Percentiles rank a stretch among this genome's conserved stretches.
phyloP scores from a whole-genome alignment of 2,113 vertebrate genomes.

The Synchiropus splendidus region DNA sequence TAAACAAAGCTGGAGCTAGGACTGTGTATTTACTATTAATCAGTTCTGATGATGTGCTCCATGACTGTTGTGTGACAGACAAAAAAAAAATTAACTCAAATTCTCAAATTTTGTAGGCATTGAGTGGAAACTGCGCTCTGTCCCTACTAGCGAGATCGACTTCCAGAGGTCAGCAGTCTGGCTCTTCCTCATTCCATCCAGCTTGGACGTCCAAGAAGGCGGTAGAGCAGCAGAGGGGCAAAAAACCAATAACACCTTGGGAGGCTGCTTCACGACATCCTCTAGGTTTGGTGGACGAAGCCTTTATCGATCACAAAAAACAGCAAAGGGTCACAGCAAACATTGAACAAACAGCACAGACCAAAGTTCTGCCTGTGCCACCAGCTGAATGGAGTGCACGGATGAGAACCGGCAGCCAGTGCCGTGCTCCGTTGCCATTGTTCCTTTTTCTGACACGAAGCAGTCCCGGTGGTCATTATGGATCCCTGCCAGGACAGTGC shows the following conservation, averaged over 20 bases:
- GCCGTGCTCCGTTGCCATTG: constrained; percentile 26
- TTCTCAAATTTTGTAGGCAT: constrained; percentile 54
- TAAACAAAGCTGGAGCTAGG: constrained; percentile 42
- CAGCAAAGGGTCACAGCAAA: constrained; percentile 77
- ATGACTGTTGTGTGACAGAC: too few species aligned
- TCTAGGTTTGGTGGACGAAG: constrained; percentile 84
- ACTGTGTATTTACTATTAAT: too few species aligned
- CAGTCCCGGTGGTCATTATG: constrained; percentile 44
- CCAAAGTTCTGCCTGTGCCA: constrained; percentile 74
- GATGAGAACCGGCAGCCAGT: constrained; percentile 44
- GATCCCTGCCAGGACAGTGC: constrained; percentile 63
- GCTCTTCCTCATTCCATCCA: constrained; percentile 54
- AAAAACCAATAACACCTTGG: constrained; percentile 80
- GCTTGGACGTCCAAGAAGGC: constrained; percentile 52
- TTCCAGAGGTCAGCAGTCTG: constrained; percentile 40
- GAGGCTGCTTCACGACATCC: constrained; percentile 84
- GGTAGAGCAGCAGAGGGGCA: constrained; percentile 49
- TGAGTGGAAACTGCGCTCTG: constrained; percentile 66
- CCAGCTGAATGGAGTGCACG: constrained; percentile 74
- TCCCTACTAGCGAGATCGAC: constrained; percentile 70
- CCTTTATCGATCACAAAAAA: constrained; percentile 72
- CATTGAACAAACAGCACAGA: constrained; percentile 76
- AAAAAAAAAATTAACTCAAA: too few species aligned
- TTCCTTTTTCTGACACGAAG: constrained; percentile 35
- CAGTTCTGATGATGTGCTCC: too few species aligned